Base-by-base conservation (phyloP, 2,888 invertebrate genomes). In the Actias luna region DNA sequence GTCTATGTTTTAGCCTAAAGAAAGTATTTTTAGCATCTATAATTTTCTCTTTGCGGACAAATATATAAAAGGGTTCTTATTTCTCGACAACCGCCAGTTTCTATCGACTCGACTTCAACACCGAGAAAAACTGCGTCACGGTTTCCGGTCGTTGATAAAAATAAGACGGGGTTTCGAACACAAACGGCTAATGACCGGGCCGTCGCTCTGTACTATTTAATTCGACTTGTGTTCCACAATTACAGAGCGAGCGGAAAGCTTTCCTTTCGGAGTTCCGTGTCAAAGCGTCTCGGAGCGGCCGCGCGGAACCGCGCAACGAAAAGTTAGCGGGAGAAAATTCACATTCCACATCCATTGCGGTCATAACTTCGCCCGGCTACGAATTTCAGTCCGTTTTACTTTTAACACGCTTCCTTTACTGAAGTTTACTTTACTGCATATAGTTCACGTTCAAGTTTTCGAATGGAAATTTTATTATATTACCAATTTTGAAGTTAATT, bases 191-290 rank as follows among this genome's bases (percentile, higher is more conserved):
- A 59, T 59, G 70, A 70, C 25, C 25, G 3, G 46, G 46, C 70
- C 73, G 71, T 79, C 80, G 80, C 80, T 82, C 84, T 80, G 73
- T 73, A 71, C 77, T 69, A 76, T 78, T 78, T 82, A 83, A 87
- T 87, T 87, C 78, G 80, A 83, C 82, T 84, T 80, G 66, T 78
- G 75, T 80, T 82, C 75, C 78, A 81, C 82, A 84, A 87, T 87
- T 87, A 88, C 82, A 82, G 80, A 70, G 75, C 74, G 80, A 70
- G 75, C 74, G 70, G 75, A 50, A 50, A 72, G 76, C 14, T 27
- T 55, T 29, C 55, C 55, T 83, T 83, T 82, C 66, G 74, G 84
- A 79, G 81, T 85, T 80, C 70, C 74, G 80, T 86, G 83, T 86
- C 87, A 87, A 87, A 85, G 84, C 77, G 69, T 72, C 74, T 67